These are phyloP conservation scores for Tragelaphus eurycerus DNA, from an alignment of 2,797 vertebrate species.

Conservation along the genomic window DNA sequence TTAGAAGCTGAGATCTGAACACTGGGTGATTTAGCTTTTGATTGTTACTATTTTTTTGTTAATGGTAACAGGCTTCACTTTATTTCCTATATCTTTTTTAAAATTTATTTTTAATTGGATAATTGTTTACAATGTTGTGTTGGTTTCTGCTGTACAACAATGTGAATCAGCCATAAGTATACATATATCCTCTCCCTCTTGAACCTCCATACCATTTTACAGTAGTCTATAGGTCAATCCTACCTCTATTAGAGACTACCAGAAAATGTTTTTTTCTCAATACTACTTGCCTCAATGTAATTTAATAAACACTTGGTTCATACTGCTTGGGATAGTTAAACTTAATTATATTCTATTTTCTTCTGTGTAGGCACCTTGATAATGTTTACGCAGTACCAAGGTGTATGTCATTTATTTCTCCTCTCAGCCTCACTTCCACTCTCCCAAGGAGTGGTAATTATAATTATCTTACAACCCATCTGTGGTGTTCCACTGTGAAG, in stretches of 20 bases:
- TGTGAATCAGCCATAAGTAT: neutral
- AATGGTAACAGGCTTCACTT: neutral
- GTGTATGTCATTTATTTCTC: neutral
- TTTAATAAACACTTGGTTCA: neutral
- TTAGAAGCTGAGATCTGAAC: neutral
- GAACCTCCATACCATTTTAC: neutral
- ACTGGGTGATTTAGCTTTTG: neutral
- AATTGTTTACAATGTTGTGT: neutral
- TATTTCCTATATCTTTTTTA: neutral
- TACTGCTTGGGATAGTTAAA: neutral
- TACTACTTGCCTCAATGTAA: neutral
- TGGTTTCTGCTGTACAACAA: neutral
- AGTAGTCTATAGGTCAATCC: neutral
- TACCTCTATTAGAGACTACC: neutral
- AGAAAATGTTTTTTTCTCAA: neutral
- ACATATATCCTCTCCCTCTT: neutral
- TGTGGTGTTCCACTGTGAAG: neutral
- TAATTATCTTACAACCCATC: neutral
- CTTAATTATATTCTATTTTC: neutral
- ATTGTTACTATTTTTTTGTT: neutral
- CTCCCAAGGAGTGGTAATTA: neutral
- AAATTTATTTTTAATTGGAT: neutral
- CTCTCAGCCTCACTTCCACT: neutral
- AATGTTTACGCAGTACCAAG: neutral
- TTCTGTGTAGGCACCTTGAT: neutral